Percentiles rank a stretch among this genome's conserved stretches.
Conservation (phyloP, 1,140 invertebrate genomes). For the Campoletis sonorensis region DNA sequence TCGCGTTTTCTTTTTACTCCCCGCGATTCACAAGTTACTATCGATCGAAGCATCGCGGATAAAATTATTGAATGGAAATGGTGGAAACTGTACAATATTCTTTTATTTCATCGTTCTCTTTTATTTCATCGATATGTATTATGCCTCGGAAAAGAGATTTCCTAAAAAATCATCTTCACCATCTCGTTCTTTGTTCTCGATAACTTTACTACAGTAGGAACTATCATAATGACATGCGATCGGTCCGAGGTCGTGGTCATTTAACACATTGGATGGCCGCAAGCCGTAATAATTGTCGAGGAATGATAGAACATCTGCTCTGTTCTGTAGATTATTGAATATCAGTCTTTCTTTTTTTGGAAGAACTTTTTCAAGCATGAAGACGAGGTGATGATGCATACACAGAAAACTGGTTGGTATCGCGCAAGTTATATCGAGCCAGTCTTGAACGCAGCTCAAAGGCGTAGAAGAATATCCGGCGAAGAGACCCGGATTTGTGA, state of each 20-base stretch:
- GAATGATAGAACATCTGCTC: conserved; percentile 84
- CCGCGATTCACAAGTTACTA: no score
- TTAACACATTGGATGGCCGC: conserved; percentile 55
- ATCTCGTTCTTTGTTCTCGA: conserved; percentile 17
- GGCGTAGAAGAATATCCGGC: conserved; percentile 84
- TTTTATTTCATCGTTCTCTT: no score
- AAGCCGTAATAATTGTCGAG: conserved; percentile 79
- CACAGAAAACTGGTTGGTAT: conserved; percentile 81
- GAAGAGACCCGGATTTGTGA: conserved; percentile 95
- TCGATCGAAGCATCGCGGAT: no score
- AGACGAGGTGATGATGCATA: conserved; percentile 96
- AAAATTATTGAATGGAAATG: no score
- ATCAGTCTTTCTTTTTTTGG: conserved; percentile 82
- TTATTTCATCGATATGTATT: not conserved
- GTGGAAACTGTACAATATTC: no score
- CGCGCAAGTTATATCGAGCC: conserved; percentile 84
- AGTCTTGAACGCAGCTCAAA: conserved; percentile 87
- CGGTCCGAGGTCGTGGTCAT: conserved; percentile 56
- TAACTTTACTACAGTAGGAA: not conserved
- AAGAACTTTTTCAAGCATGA: conserved; percentile 92
- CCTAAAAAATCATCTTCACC: not conserved
- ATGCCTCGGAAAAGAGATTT: conserved; percentile 6
- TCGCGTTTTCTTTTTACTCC: no score
- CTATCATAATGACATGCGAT: conserved; percentile 65
- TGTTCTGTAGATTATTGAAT: conserved; percentile 88